These are phyloP conservation scores for Bombycilla garrulus DNA, from an alignment of 2,113 vertebrate genomes.

Conservation along the genomic window DNA sequence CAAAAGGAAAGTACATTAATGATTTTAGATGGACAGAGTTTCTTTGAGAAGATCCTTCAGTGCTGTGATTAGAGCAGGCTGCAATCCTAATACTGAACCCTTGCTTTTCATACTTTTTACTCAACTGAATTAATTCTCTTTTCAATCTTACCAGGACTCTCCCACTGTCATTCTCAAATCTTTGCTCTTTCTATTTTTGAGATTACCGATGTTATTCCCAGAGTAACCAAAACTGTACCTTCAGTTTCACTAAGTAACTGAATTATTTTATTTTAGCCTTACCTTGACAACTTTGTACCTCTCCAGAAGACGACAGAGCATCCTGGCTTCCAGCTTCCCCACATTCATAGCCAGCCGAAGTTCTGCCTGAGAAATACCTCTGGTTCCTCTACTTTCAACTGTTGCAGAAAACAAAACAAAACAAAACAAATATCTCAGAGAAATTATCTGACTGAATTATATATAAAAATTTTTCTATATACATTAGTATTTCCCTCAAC, in stretches of 20 bases:
- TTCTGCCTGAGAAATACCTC: conserved; percentile 87
- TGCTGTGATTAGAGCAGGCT: neutral
- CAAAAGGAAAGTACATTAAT: neutral
- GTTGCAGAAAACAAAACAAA: neutral
- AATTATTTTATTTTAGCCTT: neutral
- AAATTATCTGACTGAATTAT: neutral
- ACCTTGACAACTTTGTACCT: conserved; percentile 89
- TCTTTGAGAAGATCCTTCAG: neutral
- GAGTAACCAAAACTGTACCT: neutral
- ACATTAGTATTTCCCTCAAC: neutral
- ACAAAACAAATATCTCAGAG: neutral
- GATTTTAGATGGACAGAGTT: neutral
- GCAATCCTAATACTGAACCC: neutral
- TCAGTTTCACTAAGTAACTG: neutral
- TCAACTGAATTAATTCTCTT: neutral
- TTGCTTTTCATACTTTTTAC: neutral
- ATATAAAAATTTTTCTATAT: neutral
- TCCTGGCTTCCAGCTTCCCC: conserved; percentile 89
- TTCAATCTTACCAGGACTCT: neutral
- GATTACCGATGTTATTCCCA: neutral
- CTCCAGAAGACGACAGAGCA: conserved; percentile 89
- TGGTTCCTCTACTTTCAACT: conserved; percentile 88
- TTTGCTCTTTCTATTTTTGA: neutral
- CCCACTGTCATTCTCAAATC: neutral
- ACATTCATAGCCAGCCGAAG: conserved; percentile 85